Conservation (phyloP, 2,113 vertebrate genomes). For the Genyomyrus donnyi region DNA sequence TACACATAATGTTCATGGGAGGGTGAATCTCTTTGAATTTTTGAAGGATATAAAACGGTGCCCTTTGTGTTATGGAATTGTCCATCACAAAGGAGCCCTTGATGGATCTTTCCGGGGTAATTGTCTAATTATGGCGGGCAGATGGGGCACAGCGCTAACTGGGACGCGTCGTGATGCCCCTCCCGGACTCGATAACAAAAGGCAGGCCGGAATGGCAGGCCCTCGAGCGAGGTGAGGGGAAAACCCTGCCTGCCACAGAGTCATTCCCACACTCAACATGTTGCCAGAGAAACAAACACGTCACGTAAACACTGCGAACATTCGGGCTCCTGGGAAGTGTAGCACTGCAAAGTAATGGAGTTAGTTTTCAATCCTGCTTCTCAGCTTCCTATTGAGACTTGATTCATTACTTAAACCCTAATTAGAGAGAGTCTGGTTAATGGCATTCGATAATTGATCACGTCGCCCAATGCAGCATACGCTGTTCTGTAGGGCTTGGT, state of each 20-base stretch:
- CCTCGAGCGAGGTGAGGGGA: constrained; percentile 57
- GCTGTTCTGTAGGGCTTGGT: constrained; percentile 39
- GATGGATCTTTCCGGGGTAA: constrained; percentile 59
- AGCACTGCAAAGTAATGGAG: constrained; percentile 57
- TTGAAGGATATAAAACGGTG: constrained; percentile 13
- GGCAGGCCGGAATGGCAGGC: constrained; percentile 56
- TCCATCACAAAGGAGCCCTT: constrained; percentile 63
- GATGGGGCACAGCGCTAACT: constrained; percentile 66
- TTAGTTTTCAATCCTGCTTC: constrained; percentile 52
- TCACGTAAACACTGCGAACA: constrained; percentile 55
- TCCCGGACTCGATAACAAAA: constrained; percentile 63
- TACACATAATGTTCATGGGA: constrained; percentile 25
- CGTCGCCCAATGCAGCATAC: constrained; percentile 41
- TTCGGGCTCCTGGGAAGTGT: constrained; percentile 57
- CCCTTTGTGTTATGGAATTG: constrained; percentile 55
- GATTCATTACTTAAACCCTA: constrained; percentile 57
- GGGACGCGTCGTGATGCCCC: constrained; percentile 65
- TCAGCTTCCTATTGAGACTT: constrained; percentile 45
- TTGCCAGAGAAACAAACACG: constrained; percentile 66
- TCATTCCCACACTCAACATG: constrained; percentile 58
- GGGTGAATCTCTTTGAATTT: constrained; percentile 28
- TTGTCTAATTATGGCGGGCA: constrained; percentile 66
- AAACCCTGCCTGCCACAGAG: constrained; percentile 49
- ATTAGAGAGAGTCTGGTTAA: constrained; percentile 52
- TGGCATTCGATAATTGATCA: constrained; percentile 58